These are phyloP conservation scores for Enhydra lutris DNA, from an alignment of 2,113 vertebrate species.

Conservation along the genomic window DNA sequence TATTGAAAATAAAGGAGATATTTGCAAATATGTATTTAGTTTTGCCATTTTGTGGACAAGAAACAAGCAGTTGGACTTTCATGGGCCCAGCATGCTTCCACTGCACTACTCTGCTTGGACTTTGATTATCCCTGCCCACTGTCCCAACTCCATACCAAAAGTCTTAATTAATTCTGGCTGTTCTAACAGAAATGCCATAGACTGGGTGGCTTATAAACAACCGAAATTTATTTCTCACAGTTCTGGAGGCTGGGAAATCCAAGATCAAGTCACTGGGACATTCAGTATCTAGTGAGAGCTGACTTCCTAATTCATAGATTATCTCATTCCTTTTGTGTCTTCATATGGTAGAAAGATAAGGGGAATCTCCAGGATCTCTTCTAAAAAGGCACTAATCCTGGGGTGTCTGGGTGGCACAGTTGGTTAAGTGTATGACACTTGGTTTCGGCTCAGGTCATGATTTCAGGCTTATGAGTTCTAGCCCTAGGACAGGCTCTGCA, in stretches of 20 bases:
- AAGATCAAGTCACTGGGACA: not conserved
- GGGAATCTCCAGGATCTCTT: not conserved
- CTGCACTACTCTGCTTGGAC: not conserved
- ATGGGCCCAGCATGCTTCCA: no score
- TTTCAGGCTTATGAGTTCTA: not conserved
- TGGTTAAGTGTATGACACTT: not conserved
- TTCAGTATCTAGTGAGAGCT: not conserved
- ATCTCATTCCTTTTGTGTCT: not conserved
- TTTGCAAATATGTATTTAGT: not conserved
- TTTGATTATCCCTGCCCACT: not conserved
- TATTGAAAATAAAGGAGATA: not conserved
- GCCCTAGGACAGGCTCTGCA: not conserved
- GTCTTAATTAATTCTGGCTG: not conserved
- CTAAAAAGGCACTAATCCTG: not conserved
- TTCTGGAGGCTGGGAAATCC: not conserved
- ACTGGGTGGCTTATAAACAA: not conserved
- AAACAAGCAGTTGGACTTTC: not conserved
- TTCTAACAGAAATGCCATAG: not conserved
- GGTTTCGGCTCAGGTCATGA: not conserved
- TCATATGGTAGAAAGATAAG: not conserved
- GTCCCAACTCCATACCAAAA: not conserved
- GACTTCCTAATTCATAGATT: not conserved
- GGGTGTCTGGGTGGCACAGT: not conserved
- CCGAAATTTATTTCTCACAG: not conserved
- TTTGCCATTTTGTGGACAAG: not conserved